Evolutionary conservation across 2,797 vertebrate species (phyloP).

Genomic region (Acanthiza pusilla): DNA sequence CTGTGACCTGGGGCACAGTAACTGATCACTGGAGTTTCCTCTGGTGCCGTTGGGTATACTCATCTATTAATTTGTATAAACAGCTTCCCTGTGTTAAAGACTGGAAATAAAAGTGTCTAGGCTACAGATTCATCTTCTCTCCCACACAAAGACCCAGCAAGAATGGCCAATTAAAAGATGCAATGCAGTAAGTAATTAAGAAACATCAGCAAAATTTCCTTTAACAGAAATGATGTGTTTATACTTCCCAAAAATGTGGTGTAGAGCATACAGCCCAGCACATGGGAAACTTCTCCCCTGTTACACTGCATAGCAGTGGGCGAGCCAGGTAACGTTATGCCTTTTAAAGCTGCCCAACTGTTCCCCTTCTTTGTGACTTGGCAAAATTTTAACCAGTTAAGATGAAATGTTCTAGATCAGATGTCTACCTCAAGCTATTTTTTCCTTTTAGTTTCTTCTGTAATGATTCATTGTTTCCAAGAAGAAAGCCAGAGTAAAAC

Average conservation of each 20-base stretch:
- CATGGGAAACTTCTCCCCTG: not conserved
- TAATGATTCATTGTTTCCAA: not conserved
- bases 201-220: not conserved
- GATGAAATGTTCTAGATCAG: not conserved
- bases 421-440: not conserved
- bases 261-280: not conserved
- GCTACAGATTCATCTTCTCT: not conserved
- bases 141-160: not conserved
- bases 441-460: not conserved
- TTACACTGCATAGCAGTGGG: not conserved
- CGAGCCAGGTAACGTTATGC: not conserved
- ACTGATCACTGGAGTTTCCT: not conserved
- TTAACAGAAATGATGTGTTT: not conserved
- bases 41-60: not conserved
- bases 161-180: not conserved
- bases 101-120: not conserved
- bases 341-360: not conserved
- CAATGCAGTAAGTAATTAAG: not conserved
- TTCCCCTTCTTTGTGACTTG: not conserved
- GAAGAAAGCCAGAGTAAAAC: not conserved
- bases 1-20: not conserved
- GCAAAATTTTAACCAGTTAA: not conserved
- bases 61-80: not conserved
- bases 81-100: not conserved
- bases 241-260: not conserved